These are phyloP conservation scores for Catonia carolina DNA, from an alignment of 2,888 invertebrate species.

Conservation along the genomic window DNA sequence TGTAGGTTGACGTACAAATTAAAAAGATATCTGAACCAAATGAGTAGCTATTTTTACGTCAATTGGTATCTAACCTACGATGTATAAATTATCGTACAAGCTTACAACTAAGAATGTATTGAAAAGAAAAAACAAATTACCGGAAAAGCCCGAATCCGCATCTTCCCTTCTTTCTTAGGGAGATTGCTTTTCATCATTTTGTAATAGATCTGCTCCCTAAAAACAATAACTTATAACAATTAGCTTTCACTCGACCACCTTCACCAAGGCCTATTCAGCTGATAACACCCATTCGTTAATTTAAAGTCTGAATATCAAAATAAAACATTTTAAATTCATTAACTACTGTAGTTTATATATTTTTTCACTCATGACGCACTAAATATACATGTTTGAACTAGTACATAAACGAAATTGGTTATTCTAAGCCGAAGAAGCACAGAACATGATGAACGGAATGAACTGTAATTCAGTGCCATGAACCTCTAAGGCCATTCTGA, in stretches of 20 bases:
- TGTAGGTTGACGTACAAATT: no score
- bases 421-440: constrained; percentile 2
- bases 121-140: constrained; percentile 56
- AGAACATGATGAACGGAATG: constrained; percentile 9
- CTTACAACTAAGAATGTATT: not conserved
- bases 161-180: constrained; percentile 90
- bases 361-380: no score
- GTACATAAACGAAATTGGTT: not conserved
- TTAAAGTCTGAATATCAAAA: constrained; percentile 6
- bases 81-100: not conserved
- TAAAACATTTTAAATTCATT: constrained; percentile 1
- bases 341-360: not conserved
- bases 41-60: not conserved
- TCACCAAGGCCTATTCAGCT: constrained; percentile 11
- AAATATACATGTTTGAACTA: not conserved
- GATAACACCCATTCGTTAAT: constrained; percentile 12
- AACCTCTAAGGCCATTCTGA: constrained; percentile 1
- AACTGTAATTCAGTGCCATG: constrained; percentile 7
- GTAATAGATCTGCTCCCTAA: constrained; percentile 4
- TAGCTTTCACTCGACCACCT: constrained; percentile 9
- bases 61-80: constrained; percentile 7
- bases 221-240: not conserved
- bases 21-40: no score
- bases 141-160: constrained; percentile 97
- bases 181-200: constrained; percentile 50